A percentile compares a stretch with the other conserved stretches of the same genome.
Evolutionary conservation across 2,113 vertebrate genomes (phyloP).

Genomic region (Nymphicus hollandicus): DNA sequence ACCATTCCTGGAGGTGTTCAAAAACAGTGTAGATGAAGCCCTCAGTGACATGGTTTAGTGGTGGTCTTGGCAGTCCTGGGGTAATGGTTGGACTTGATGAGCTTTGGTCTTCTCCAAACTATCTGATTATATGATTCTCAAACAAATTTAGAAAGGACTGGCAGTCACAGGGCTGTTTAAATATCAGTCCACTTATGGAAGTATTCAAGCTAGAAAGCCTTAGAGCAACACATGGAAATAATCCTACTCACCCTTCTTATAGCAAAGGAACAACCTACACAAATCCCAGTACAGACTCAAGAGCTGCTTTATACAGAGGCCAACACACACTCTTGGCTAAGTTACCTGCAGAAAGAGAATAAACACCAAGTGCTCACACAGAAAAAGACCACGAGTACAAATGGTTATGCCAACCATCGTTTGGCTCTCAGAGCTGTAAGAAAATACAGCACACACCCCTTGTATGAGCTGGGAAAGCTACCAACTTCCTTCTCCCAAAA

Average conservation of each 20-base stretch:
- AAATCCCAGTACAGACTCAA: not conserved
- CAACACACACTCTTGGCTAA: not conserved
- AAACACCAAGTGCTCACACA: not conserved
- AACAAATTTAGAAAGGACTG: not conserved
- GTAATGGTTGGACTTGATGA: not conserved
- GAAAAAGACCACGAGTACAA: not conserved
- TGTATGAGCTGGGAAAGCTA: not conserved
- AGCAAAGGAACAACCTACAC: not conserved
- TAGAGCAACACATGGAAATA: slow-evolving; percentile 12
- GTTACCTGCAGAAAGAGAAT: slow-evolving; percentile 24
- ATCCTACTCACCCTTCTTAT: slow-evolving; percentile 35
- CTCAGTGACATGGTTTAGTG: not conserved
- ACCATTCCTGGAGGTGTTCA: not conserved
- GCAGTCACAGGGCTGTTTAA: not conserved
- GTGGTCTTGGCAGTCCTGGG: not conserved
- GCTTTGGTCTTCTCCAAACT: not conserved
- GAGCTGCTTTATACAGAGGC: not conserved
- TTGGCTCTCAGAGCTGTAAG: not conserved
- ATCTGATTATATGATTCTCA: not conserved
- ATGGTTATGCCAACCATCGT: not conserved
- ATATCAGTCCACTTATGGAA: not conserved
- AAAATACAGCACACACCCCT: not conserved
- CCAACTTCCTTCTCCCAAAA: not conserved
- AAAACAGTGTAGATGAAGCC: not conserved
- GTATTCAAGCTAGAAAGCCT: not conserved